phyloP scores from a whole-genome alignment of 2,888 invertebrate genomes.

The Platynereis dumerilii region DNA sequence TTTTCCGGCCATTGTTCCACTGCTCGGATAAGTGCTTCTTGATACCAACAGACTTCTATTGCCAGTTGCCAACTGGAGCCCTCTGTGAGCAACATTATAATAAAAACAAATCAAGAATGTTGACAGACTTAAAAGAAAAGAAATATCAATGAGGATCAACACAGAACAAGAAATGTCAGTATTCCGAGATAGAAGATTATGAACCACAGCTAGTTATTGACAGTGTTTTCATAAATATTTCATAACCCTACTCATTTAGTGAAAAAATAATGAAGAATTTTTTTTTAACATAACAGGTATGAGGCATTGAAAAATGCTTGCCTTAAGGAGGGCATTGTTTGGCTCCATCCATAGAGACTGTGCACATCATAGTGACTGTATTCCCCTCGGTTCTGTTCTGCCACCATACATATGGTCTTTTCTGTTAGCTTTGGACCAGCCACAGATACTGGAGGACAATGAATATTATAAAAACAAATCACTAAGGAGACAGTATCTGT shows the following conservation, averaged over 20 bases:
- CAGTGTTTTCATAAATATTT: too few relatives aligned
- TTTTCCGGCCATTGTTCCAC: slow-evolving; percentile 53
- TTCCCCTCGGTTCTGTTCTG: slow-evolving; percentile 57
- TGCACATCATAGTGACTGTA: slow-evolving; percentile 58
- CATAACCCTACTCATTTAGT: too few relatives aligned
- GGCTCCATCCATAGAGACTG: slow-evolving; percentile 49
- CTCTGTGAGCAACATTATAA: slow-evolving; percentile 14
- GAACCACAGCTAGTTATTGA: too few relatives aligned
- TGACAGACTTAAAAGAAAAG: too few relatives aligned
- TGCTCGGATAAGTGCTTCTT: slow-evolving; percentile 56
- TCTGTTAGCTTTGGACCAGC: slow-evolving; percentile 27
- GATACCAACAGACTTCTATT: slow-evolving; percentile 69
- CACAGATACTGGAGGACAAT: too few relatives aligned
- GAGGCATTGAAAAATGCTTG: too few relatives aligned
- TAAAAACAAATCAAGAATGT: too few relatives aligned
- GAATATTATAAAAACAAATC: too few relatives aligned
- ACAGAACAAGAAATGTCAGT: not conserved
- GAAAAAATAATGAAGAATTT: too few relatives aligned
- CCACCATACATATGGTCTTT: slow-evolving; percentile 56
- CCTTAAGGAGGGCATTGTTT: slow-evolving; percentile 22
- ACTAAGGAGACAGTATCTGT: too few relatives aligned
- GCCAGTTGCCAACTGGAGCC: slow-evolving; percentile 37
- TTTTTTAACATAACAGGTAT: too few relatives aligned
- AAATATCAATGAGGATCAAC: not conserved
- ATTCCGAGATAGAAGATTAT: too few relatives aligned